Evolutionary conservation across 2,888 invertebrate species (phyloP).

Genomic region (Macrophya annulata): DNA sequence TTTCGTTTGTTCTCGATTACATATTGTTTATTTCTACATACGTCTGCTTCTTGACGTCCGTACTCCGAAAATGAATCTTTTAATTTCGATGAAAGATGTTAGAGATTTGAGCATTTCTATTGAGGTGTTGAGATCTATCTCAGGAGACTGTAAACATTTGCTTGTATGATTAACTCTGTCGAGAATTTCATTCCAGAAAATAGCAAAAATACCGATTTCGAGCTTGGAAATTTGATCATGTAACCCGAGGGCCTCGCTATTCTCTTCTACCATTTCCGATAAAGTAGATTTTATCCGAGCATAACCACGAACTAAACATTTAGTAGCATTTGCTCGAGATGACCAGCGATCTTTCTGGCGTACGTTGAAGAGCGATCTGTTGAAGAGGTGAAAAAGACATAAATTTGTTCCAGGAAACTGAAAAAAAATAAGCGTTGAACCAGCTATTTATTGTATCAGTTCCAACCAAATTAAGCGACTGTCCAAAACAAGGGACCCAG

Average conservation of each 20-base stretch:
- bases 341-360: conserved; percentile 56
- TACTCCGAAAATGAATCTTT: conserved; percentile 51
- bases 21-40: conserved; percentile 37
- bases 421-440: conserved; percentile 23
- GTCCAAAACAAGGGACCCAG: conserved; percentile 60
- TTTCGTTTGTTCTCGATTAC: conserved; percentile 37
- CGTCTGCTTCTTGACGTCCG: conserved; percentile 45
- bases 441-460: conserved; percentile 45
- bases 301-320: conserved; percentile 48
- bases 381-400: conserved; percentile 51
- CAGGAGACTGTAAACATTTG: conserved; percentile 52
- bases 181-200: conserved; percentile 60
- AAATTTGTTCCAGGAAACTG: conserved; percentile 39
- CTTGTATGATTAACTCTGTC: conserved; percentile 58
- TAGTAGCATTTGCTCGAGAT: conserved; percentile 52
- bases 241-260: conserved; percentile 58
- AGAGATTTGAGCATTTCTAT: conserved; percentile 54
- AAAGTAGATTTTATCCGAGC: conserved; percentile 52
- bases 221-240: conserved; percentile 57
- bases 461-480: conserved; percentile 58
- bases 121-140: conserved; percentile 47
- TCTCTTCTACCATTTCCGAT: conserved; percentile 52
- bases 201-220: conserved; percentile 58
- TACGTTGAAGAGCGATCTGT: conserved; percentile 54
- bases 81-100: conserved; percentile 49